Percentiles rank a stretch among this genome's conserved stretches.
Evolutionary conservation across 2,113 vertebrate genomes (phyloP).

Genomic region (Cynocephalus volans): DNA sequence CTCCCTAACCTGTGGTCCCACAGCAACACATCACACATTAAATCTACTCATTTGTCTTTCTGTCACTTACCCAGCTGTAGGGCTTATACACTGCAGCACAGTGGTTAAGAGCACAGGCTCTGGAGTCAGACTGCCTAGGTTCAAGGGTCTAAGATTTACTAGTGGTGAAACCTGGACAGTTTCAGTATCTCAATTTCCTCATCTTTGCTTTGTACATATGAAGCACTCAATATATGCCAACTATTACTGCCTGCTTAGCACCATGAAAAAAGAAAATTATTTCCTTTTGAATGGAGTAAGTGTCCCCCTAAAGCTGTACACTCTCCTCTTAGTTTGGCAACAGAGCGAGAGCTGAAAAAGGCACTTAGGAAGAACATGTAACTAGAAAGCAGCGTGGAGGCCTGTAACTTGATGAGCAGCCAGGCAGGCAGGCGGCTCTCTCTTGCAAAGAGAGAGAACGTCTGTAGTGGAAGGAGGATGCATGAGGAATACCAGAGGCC

Average conservation of each 20-base stretch:
- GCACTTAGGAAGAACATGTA: fast-evolving
- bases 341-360: background rate
- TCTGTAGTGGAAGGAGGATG: background rate
- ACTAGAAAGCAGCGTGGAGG: fast-evolving
- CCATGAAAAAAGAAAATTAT: background rate
- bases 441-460: background rate
- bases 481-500: background rate
- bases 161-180: background rate
- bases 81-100: fast-evolving
- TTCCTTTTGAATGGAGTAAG: background rate
- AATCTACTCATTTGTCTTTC: fast-evolving
- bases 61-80: background rate
- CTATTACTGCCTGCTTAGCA: background rate
- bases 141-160: background rate
- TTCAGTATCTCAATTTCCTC: background rate
- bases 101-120: background rate
- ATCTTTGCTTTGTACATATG: background rate
- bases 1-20: background rate
- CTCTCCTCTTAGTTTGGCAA: background rate
- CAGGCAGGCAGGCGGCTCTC: fast-evolving
- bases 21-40: fast-evolving
- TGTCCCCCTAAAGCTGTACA: background rate
- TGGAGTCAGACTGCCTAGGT: background rate
- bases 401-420: background rate
- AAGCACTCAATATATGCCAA: background rate